These are phyloP conservation scores for Drosophila pseudoobscura DNA, from an alignment of 1,140 invertebrate species.

Conservation along the genomic window DNA sequence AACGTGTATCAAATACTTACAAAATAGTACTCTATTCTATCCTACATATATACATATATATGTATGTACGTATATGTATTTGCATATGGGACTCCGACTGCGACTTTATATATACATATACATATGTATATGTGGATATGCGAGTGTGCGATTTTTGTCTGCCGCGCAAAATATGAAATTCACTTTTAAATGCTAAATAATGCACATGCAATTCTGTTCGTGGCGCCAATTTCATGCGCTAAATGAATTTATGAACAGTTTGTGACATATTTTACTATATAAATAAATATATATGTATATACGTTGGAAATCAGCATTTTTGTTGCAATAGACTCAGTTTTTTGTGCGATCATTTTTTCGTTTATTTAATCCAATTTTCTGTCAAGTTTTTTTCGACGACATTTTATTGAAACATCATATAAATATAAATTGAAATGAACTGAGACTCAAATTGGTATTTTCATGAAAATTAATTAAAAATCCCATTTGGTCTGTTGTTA, in stretches of 20 bases:
- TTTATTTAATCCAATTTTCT: constrained; percentile 25
- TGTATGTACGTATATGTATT: too few relatives aligned
- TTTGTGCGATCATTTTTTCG: constrained; percentile 34
- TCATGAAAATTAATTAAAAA: constrained; percentile 39
- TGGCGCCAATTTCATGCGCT: constrained; percentile 54
- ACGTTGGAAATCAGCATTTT: constrained; percentile 1
- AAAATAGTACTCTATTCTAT: too few relatives aligned
- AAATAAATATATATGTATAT: neutral
- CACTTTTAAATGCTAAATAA: constrained; percentile 65
- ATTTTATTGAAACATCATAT: constrained; percentile 10
- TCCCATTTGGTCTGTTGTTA: constrained; percentile 11
- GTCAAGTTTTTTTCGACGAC: constrained; percentile 3
- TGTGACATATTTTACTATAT: constrained; percentile 56
- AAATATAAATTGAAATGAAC: constrained; percentile 19
- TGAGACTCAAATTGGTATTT: constrained; percentile 30
- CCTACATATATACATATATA: too few relatives aligned
- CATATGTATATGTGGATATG: neutral
- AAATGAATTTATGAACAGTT: constrained; percentile 67
- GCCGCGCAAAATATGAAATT: constrained; percentile 42
- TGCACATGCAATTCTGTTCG: constrained; percentile 49
- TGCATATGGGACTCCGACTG: neutral
- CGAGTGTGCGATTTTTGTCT: constrained; percentile 24
- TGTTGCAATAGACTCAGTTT: constrained; percentile 12
- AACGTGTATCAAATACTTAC: constrained; percentile 53
- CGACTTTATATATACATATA: too few relatives aligned